These are phyloP conservation scores for Aleiodes leptofemur DNA, from an alignment of 2,888 invertebrate species.

Conservation along the genomic window DNA sequence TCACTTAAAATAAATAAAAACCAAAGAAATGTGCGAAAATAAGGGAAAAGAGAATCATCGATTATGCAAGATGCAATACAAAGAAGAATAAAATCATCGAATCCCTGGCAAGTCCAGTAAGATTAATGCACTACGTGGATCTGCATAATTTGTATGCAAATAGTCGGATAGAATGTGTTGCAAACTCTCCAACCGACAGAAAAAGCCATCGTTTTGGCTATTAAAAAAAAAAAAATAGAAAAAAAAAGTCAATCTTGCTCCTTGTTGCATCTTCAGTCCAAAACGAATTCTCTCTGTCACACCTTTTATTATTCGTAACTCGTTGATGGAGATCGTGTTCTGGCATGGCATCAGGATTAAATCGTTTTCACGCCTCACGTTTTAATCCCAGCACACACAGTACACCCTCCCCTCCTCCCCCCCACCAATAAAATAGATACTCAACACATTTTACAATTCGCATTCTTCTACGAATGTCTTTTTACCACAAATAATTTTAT, in stretches of 20 bases:
- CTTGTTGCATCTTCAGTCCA: slow-evolving; percentile 23
- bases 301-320: slow-evolving; percentile 40
- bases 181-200: slow-evolving; percentile 39
- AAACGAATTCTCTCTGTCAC: slow-evolving; percentile 5
- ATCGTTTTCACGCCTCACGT: slow-evolving; percentile 34
- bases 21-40: background rate
- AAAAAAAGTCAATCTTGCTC: background rate
- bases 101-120: slow-evolving; percentile 53
- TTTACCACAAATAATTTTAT: background rate
- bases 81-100: slow-evolving; percentile 59
- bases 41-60: slow-evolving; percentile 5
- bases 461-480: slow-evolving; percentile 31
- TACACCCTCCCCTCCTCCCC: slow-evolving; percentile 3
- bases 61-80: slow-evolving; percentile 57
- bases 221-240: too few relatives aligned
- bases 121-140: slow-evolving; percentile 64
- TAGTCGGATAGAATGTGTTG: slow-evolving; percentile 57
- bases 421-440: slow-evolving; percentile 40
- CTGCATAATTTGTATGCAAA: slow-evolving; percentile 64
- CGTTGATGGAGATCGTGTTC: slow-evolving; percentile 42
- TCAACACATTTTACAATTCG: slow-evolving; percentile 38
- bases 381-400: slow-evolving; percentile 33
- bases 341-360: slow-evolving; percentile 40
- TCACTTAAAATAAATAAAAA: background rate
- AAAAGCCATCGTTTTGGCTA: too few relatives aligned